Evolutionary conservation across 2,888 invertebrate genomes (phyloP), one percentile per base, ranked within the genome.

Genomic region (Esperia sulphurella): DNA sequence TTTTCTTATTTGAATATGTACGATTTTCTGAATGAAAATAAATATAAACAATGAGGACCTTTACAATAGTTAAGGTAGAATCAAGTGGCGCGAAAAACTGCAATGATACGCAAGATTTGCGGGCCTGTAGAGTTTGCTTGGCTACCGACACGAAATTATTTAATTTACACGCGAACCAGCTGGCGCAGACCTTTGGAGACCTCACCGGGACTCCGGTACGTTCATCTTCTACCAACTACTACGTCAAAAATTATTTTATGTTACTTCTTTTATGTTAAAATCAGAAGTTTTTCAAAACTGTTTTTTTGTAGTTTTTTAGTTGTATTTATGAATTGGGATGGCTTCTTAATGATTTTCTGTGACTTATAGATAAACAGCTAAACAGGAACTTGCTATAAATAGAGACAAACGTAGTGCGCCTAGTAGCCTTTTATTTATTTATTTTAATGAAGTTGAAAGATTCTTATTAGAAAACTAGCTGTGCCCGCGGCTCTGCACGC

Each of bases 51-150:
- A 29, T 29, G 33, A 29, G 29, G 14, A 33, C 7, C 1, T 39
- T 39, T 39, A 39, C 39, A 14, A 14, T 9, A 7, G 39, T 39
- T 3, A 39, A 39, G 13, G 13, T 14, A 8, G 14, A 39, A 14
- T 39, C 39, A 6, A 9, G 39, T n/a, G 39, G 21, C 21, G 21
- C 21, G 21, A 21, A 21, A 21, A 5, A 21, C 5, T 5, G 21
- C 21, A 21, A 21, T 21, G 21, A 21, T 21, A 5, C 21, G 21
- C 21, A 39, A n/a, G 41, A 41, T 13, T 14, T 53, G 9, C 31
- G 44, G 9, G 53, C 48, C 1, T 53, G 53, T 28, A 44, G 53
- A 4, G 41, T 48, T 3, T 53, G 53, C 12, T 30, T 53, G 7
- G 41, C 41, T 0, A 50, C 53, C 5, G 44, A 50, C 13, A 35